Conservation (phyloP, 1,140 invertebrate genomes). For the Brachionus angularis region DNA sequence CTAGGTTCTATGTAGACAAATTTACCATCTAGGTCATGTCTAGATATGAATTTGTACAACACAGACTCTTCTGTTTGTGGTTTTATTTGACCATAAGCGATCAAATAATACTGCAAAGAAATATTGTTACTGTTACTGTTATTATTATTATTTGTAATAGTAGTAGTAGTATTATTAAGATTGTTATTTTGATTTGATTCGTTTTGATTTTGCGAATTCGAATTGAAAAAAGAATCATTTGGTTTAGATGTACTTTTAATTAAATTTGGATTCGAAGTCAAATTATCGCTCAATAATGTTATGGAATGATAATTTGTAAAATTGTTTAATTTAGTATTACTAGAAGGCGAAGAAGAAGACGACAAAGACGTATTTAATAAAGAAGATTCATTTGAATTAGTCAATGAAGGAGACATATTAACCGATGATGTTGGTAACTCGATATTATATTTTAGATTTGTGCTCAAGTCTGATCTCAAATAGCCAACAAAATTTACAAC, state of each 20-base stretch:
- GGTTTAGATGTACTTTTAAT: background rate
- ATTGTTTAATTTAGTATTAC: background rate
- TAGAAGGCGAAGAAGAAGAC: background rate
- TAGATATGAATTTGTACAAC: background rate
- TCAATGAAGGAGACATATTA: background rate
- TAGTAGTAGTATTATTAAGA: too few species aligned
- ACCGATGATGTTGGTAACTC: background rate
- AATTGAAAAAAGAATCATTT: background rate
- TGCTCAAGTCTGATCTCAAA: conserved; percentile 35
- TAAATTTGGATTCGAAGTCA: background rate
- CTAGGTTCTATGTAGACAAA: conserved; percentile 30
- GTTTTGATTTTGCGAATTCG: background rate
- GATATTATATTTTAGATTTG: conserved; percentile 33
- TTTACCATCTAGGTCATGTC: conserved; percentile 34
- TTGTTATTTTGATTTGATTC: too few species aligned
- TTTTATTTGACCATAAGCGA: conserved; percentile 32
- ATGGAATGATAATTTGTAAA: conserved; percentile 39
- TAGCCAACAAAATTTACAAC: conserved; percentile 36
- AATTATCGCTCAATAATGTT: background rate
- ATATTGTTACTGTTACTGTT: background rate
- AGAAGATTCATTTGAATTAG: conserved; percentile 17
- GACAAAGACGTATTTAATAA: too few species aligned
- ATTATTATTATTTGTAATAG: background rate
- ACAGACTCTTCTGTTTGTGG: background rate
- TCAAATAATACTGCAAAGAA: conserved; percentile 35